phyloP scores from a whole-genome alignment of 2,113 vertebrate genomes.

The Gopherus evgoodei region DNA sequence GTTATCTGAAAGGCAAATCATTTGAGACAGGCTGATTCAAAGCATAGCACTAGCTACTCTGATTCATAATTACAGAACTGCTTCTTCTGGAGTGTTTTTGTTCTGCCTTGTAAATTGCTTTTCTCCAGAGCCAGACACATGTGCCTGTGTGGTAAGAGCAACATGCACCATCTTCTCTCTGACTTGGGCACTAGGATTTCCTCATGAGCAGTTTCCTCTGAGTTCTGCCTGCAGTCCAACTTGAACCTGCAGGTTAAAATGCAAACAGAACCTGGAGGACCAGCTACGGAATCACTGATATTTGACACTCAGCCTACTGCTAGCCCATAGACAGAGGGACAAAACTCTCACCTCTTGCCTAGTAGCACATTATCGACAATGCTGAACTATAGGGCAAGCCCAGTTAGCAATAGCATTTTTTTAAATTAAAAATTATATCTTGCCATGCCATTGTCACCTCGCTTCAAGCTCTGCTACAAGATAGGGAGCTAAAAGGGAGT shows the following conservation, averaged over 20 bases:
- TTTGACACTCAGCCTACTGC: not conserved
- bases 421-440: not conserved
- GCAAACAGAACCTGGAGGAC: not conserved
- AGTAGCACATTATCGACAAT: not conserved
- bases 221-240: not conserved
- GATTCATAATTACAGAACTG: not conserved
- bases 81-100: not conserved
- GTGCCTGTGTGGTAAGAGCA: not conserved
- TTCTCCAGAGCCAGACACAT: not conserved
- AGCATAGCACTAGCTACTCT: not conserved
- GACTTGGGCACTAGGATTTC: not conserved
- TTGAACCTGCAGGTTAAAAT: not conserved
- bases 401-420: not conserved
- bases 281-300: not conserved
- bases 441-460: not conserved
- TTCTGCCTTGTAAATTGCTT: not conserved
- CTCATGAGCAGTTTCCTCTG: not conserved
- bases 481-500: not conserved
- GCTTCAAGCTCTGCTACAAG: not conserved
- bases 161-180: not conserved
- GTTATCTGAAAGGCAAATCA: not conserved
- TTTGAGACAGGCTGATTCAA: not conserved
- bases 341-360: not conserved
- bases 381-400: not conserved
- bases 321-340: not conserved